A percentile compares a stretch with the other conserved stretches of the same genome.
Evolutionary conservation across 2,113 vertebrate genomes (phyloP).

Genomic region (Clarias gariepinus): DNA sequence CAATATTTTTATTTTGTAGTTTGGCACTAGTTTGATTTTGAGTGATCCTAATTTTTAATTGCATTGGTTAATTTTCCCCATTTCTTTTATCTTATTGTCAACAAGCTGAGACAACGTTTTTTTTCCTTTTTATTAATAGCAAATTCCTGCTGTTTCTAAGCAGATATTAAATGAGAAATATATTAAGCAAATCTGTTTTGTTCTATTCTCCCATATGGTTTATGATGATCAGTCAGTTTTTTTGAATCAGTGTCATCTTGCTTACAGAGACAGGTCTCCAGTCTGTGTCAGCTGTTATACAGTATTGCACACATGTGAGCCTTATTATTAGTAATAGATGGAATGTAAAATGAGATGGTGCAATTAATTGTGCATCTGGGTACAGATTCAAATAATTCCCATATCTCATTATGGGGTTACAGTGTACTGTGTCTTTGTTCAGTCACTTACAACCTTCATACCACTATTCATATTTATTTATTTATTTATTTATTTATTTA

Average conservation of each 20-base stretch:
- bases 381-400: neutral
- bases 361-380: neutral
- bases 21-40: neutral
- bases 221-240: neutral
- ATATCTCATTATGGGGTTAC: neutral
- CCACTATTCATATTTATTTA: neutral
- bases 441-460: neutral
- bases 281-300: neutral
- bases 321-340: neutral
- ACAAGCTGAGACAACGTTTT: neutral
- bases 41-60: neutral
- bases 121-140: neutral
- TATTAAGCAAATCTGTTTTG: neutral
- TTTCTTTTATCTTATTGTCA: neutral
- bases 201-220: neutral
- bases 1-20: neutral
- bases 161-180: neutral
- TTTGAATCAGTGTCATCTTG: neutral
- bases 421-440: neutral
- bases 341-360: neutral
- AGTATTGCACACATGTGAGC: neutral
- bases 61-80: neutral
- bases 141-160: neutral
- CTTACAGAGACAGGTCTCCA: neutral
- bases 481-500: too few relatives aligned